Base-by-base conservation (phyloP, 2,113 vertebrate species). In the Boleophthalmus pectinirostris region DNA sequence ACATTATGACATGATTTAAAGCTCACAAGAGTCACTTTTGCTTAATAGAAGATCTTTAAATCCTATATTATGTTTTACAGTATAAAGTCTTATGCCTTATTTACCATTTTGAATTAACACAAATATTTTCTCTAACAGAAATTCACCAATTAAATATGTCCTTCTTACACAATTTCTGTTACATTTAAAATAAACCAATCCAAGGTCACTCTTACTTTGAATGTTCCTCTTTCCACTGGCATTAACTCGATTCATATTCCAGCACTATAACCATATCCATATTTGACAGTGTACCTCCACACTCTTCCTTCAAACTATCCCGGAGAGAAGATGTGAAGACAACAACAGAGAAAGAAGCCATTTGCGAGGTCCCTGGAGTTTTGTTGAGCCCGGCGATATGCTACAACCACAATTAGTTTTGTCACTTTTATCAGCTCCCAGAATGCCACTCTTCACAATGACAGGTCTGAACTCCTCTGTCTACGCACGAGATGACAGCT, bases 351-450 rank as follows among this genome's bases (percentile, higher is more conserved):
- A 29, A 68, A 49, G 51, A 68, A 78, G 56, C 24, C 53, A 67
- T 73, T 75, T 46, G 51, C 45, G 24, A 43, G 57, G 61, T 79
- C 75, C 73, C 12, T 0, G 43, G 74, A 73, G 68, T 69, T 78
- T 65, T 68, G 73, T 61, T 47, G 20, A 80, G 53, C 3, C 0
- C 2, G 7, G 38, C 65, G 68, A 69, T 72, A 70, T 25, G 8
- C 82, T n/a, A 21, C 51, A 58, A 74, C 24, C 29, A 82, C 84
- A 80, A 85, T 86, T 84, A 87, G 71, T 58, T 82, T 63, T 74
- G 79, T 80, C 85, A 82, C 68, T 82, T 84, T 73, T 69, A 83
- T 85, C 68, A 70, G 20, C 0, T 35, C 18, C 24, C 13, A 3
- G 68, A 66, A 67, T 68, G 23, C 75, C 72, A 77, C 76, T 45